Percentiles rank a stretch among this genome's conserved stretches.
These are phyloP conservation scores for Papilio polyxenes DNA, from an alignment of 1,140 invertebrate species.

Conservation along the genomic window DNA sequence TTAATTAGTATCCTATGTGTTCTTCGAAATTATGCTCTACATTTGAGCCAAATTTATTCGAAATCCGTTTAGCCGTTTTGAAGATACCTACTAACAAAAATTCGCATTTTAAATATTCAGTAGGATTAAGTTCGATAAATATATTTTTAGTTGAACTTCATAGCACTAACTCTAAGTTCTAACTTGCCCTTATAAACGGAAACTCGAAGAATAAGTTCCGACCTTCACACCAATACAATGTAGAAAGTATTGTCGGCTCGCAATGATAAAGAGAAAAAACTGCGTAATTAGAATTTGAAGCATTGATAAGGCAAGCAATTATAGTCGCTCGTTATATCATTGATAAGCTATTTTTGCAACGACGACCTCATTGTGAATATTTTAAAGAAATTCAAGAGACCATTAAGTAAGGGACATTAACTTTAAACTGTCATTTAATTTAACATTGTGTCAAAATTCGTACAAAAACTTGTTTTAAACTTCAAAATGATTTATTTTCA, in stretches of 20 bases:
- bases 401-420: no score
- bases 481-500: background rate
- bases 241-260: slow-evolving; percentile 15
- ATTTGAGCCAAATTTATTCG: no score
- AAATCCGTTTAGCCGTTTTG: no score
- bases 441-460: background rate
- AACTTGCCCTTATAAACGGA: background rate
- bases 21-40: no score
- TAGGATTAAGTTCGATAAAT: no score
- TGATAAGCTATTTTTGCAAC: background rate
- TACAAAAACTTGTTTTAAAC: background rate
- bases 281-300: slow-evolving; percentile 19
- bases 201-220: background rate
- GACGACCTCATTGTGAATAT: background rate
- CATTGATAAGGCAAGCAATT: slow-evolving; percentile 16
- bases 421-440: background rate
- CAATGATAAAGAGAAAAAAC: slow-evolving; percentile 18
- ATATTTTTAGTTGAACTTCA: no score
- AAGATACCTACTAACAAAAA: no score
- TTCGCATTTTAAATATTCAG: no score
- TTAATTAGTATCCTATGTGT: no score
- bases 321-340: slow-evolving; percentile 16
- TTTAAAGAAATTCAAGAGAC: background rate
- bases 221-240: slow-evolving; percentile 4
- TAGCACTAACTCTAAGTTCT: background rate